Percentiles rank a stretch among this genome's conserved stretches.
phyloP scores from a whole-genome alignment of 2,113 vertebrate species.

The Balaeniceps rex region DNA sequence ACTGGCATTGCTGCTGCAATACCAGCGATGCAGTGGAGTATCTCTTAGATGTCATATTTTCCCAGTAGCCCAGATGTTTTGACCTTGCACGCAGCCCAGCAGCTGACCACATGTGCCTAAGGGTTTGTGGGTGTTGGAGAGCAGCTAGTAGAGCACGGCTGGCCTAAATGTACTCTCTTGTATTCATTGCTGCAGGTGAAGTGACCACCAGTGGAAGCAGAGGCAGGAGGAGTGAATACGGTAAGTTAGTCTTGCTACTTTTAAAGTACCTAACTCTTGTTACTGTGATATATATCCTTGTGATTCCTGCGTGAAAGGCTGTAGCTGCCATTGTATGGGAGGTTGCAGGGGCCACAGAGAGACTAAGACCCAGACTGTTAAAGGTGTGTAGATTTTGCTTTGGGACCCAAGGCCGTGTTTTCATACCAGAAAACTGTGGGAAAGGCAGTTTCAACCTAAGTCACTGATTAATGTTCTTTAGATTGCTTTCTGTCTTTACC shows the following conservation, averaged over 20 bases:
- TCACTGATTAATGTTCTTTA: neutral
- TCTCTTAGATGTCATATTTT: neutral
- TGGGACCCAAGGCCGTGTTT: neutral
- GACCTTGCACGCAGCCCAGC: neutral
- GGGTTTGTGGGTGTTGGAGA: neutral
- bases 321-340: neutral
- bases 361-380: neutral
- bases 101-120: neutral
- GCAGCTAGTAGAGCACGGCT: neutral
- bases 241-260: neutral
- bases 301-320: neutral
- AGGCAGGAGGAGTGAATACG: neutral
- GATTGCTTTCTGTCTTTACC: neutral
- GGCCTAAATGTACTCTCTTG: neutral
- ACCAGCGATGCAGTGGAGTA: neutral
- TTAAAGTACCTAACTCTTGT: neutral
- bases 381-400: neutral
- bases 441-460: neutral
- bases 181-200: neutral
- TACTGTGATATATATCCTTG: neutral
- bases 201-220: neutral
- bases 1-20: neutral
- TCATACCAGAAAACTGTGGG: neutral
- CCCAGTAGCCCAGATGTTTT: neutral
- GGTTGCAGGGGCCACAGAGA: neutral